These are phyloP conservation scores for Pitangus sulphuratus DNA, from an alignment of 2,797 vertebrate species.

Conservation along the genomic window DNA sequence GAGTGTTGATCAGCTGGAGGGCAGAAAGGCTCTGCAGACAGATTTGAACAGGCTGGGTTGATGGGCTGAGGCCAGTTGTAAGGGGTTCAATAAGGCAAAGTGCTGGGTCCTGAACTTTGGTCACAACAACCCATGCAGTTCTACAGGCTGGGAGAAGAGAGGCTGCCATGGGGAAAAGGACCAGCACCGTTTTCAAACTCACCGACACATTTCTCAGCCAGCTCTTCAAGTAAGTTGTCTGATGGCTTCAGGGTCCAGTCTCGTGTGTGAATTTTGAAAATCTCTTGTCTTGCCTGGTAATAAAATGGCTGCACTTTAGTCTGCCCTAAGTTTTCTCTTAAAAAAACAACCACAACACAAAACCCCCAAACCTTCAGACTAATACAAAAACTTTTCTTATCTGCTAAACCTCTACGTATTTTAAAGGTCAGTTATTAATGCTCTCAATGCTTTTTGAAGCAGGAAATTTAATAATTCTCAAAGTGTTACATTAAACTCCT, in stretches of 20 bases:
- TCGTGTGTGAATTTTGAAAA: constrained; percentile 92
- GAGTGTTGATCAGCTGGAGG: background rate
- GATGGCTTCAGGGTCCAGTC: constrained; percentile 87
- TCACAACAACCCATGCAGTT: accelerated
- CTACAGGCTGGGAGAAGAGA: background rate
- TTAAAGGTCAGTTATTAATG: background rate
- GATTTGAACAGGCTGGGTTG: background rate
- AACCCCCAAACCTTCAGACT: background rate
- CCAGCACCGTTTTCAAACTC: constrained; percentile 43
- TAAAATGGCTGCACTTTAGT: background rate
- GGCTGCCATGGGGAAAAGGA: background rate
- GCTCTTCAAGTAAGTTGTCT: constrained; percentile 87
- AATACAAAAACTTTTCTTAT: background rate
- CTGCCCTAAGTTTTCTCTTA: background rate
- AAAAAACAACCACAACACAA: background rate
- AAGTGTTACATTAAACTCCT: background rate
- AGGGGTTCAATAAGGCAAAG: background rate
- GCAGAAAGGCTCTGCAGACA: background rate
- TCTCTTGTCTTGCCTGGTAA: constrained; percentile 90
- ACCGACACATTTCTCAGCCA: constrained; percentile 93
- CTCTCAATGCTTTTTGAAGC: background rate
- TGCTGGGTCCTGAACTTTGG: background rate
- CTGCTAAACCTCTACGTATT: background rate
- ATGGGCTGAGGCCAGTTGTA: background rate
- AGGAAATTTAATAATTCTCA: background rate